Base-by-base conservation (phyloP, 2,888 invertebrate genomes). In the Aromia moschata region DNA sequence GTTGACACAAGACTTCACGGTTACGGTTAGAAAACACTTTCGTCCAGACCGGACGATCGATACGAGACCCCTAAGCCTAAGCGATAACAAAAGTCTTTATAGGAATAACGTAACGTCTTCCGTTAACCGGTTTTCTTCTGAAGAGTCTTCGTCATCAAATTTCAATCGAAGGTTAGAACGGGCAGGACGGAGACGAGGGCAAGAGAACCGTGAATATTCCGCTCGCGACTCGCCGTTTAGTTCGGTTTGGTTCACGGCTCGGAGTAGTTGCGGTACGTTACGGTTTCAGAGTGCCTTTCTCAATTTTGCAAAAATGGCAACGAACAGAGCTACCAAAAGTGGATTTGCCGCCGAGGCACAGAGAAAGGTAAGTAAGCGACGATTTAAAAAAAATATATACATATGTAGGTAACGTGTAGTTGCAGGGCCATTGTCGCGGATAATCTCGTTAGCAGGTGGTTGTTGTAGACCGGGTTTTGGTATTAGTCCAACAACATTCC, bases 331-430 rank as follows among this genome's bases (percentile, higher is more conserved):
- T 72, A 84, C 93, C 60, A 94, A 94, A 82, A 93, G 93, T 77
- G 96, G 96, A 88, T 94, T 96, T 85, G 96, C 96, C 73, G 95
- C 96, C 58, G 96, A 96, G 82, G 94, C 96, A 52, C 96, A 96
- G 83, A 88, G 92, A 80, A 96, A 96, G 90, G 96, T 96, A 82
- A 62, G 59, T 52, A 25, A 7, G 25, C 25, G 25, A n/a, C n/a
- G n/a, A n/a, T n/a, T n/a, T n/a, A n/a, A n/a, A n/a, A n/a, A n/a
- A n/a, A n/a, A n/a, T n/a, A n/a, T n/a, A n/a, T n/a, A n/a, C n/a
- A n/a, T n/a, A n/a, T n/a, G n/a, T n/a, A n/a, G n/a, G n/a, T n/a
- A n/a, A n/a, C n/a, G n/a, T n/a, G n/a, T n/a, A n/a, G n/a, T n/a
- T n/a, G n/a, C n/a, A n/a, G n/a, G n/a, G n/a, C n/a, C n/a, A n/a